phyloP scores from a whole-genome alignment of 2,888 invertebrate species.

The Neoaliturus tenellus region DNA sequence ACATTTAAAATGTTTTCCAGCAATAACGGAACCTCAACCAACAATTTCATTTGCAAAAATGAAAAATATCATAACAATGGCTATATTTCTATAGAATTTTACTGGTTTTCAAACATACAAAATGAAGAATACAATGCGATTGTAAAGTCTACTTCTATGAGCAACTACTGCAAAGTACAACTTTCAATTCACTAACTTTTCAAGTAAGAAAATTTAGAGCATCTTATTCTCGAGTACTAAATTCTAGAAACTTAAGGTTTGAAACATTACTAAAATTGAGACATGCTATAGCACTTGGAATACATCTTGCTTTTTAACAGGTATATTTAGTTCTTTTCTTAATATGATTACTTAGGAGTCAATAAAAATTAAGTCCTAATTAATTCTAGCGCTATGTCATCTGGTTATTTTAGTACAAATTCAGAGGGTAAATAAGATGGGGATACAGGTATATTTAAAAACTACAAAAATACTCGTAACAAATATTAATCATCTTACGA shows the following conservation, averaged over 20 bases:
- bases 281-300: neutral
- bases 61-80: too few relatives aligned
- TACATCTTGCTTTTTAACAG: neutral
- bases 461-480: neutral
- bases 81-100: neutral
- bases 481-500: neutral
- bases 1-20: neutral
- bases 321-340: neutral
- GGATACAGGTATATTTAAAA: neutral
- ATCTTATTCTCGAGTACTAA: neutral
- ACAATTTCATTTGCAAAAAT: neutral
- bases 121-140: neutral
- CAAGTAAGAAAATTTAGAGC: neutral
- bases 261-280: neutral
- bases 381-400: too few relatives aligned
- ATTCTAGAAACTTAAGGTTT: neutral
- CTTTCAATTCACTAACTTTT: neutral
- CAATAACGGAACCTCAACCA: neutral
- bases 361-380: too few relatives aligned
- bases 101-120: neutral
- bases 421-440: too few relatives aligned
- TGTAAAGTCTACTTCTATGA: slow-evolving; percentile 2
- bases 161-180: neutral
- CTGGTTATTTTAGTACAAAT: too few relatives aligned
- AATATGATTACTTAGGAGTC: too few relatives aligned